Evolutionary conservation across 1,140 invertebrate genomes (phyloP).

Genomic region (Drosophila leontia): DNA sequence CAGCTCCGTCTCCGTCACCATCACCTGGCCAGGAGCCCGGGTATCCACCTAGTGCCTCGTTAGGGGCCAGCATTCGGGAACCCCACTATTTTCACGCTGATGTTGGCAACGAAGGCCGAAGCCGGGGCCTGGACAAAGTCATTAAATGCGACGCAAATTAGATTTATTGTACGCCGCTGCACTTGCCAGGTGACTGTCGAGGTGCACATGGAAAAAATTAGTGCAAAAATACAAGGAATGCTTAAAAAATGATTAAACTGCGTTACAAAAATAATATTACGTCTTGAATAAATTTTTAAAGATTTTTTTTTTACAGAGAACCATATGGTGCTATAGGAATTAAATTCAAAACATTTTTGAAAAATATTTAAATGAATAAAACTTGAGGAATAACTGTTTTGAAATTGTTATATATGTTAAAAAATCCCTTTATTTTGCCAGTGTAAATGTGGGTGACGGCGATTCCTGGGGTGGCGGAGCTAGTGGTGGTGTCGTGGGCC

Average conservation of each 20-base stretch:
- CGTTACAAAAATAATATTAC: no score
- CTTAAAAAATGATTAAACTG: background rate
- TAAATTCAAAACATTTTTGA: no score
- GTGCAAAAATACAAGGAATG: no score
- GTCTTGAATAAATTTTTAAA: background rate
- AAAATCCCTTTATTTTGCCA: background rate
- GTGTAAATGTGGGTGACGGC: constrained; percentile 10
- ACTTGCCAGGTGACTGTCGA: constrained; percentile 64
- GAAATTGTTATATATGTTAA: background rate
- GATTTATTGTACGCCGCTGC: constrained; percentile 82
- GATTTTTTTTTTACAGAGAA: no score
- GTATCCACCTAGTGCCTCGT: constrained; percentile 67
- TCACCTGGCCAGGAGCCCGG: constrained; percentile 28
- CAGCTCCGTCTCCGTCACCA: constrained; percentile 2
- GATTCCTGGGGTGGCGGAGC: background rate
- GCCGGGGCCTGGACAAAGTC: constrained; percentile 74
- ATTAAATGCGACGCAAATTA: constrained; percentile 85
- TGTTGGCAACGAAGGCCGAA: constrained; percentile 41
- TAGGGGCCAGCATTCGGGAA: constrained; percentile 51
- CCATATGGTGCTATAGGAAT: no score
- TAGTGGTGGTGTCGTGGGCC: constrained; percentile 14
- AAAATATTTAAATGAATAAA: background rate
- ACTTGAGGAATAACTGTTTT: no score
- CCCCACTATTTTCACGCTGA: constrained; percentile 64
- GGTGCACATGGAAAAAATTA: constrained; percentile 1